Evolutionary conservation across 2,113 vertebrate species (phyloP), one percentile per base, ranked within the genome.

Genomic region (Condylura cristata): DNA sequence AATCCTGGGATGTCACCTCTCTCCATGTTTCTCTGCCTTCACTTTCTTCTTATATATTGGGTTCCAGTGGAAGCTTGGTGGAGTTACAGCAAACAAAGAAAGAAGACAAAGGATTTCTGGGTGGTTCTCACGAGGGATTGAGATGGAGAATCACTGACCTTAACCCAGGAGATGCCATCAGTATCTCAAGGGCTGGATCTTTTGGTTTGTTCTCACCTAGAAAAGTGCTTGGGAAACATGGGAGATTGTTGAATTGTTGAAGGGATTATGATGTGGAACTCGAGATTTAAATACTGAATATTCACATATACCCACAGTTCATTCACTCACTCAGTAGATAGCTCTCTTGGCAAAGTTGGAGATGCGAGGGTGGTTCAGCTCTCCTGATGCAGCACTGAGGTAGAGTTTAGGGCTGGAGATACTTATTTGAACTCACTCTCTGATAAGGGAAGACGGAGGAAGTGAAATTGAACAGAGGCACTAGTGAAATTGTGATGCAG

Each of bases 381-480:
- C 34, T 28, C 13, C 28, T 28, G 46, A 53, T 13, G 2, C 3
- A 48, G 74, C 2, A 2, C 44, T 10, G 28, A 70, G 81, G 37
- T 1, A 5, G 44, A 60, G 37, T 24, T 41, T 24, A 12, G 63
- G 58, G 48, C 8, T 6, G 1, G 3, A 37, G 30, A 3, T 44
- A 16, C 34, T 13, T 53, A 13, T 53, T 28, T 84, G 85, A 60
- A 53, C 39, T 53, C 60, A 17, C 18, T 13, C 2, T 26, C 28
- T 70, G 32, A 16, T 28, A 44, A 90, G 14, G 30, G 46, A n/a
- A 32, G 13, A 84, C 51, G 5, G 20, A 82, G 14, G 70, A 66
- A 34, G 12, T 5, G 30, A 7, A 26, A 9, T 0, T 22, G 46
- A 4, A 13, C 1, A 12, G 53, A 37, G 39, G 39, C 24, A 11